phyloP scores from a whole-genome alignment of 2,797 vertebrate species.

The Aplochiton taeniatus region DNA sequence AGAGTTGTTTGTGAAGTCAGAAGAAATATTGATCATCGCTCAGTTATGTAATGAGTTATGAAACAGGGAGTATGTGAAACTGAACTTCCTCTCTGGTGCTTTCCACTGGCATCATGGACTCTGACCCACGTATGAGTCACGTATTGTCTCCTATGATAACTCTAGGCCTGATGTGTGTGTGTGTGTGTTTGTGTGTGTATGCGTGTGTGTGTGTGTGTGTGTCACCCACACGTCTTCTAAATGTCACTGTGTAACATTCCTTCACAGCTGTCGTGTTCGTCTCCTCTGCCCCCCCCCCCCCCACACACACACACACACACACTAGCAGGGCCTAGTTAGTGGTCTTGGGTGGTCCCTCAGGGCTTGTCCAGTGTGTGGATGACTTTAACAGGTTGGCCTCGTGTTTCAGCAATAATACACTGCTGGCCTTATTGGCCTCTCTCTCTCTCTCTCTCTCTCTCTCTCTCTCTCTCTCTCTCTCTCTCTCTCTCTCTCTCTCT shows the following conservation, averaged over 20 bases:
- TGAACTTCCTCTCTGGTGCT: constrained; percentile 19
- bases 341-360: constrained; percentile 29
- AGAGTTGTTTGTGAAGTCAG: no score
- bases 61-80: not conserved
- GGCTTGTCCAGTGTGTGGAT: constrained; percentile 17
- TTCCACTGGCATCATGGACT: constrained; percentile 31
- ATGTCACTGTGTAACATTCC: constrained; percentile 38
- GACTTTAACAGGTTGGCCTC: constrained; percentile 11
- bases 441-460: not conserved
- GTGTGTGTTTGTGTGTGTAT: constrained; percentile 1
- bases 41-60: not conserved
- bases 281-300: constrained; percentile 17
- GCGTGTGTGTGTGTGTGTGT: not conserved
- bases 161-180: not conserved
- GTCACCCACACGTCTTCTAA: constrained; percentile 43
- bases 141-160: no score
- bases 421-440: not conserved
- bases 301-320: constrained; percentile 5
- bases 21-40: no score
- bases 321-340: constrained; percentile 10
- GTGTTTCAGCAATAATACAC: no score
- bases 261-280: constrained; percentile 24
- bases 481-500: constrained; percentile 9
- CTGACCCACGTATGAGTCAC: constrained; percentile 18
- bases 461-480: not conserved